Percentiles rank a stretch among this genome's conserved stretches.
Evolutionary conservation across 2,113 vertebrate species (phyloP).

Genomic region (Mirounga angustirostris): DNA sequence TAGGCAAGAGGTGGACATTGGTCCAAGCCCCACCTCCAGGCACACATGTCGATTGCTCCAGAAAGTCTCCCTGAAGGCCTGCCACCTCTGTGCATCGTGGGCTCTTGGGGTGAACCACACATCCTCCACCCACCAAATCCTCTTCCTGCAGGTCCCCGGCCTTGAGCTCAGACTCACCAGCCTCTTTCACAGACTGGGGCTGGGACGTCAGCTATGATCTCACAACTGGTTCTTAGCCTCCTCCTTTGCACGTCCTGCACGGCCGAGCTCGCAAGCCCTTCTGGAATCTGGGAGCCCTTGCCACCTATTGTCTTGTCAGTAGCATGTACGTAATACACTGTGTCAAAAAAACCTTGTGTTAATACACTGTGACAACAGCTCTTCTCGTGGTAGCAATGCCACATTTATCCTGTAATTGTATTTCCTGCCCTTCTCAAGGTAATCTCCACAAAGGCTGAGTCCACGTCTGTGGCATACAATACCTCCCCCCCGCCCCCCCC

Average conservation of each 20-base stretch:
- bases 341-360: neutral
- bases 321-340: neutral
- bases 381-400: neutral
- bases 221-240: neutral
- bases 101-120: neutral
- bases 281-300: neutral
- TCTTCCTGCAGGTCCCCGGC: neutral
- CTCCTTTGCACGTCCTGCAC: neutral
- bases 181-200: neutral
- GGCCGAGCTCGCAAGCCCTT: neutral
- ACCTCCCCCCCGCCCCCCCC: no score
- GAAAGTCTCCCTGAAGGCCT: neutral
- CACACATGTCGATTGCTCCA: neutral
- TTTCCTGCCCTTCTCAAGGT: neutral
- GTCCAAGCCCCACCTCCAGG: neutral
- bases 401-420: neutral
- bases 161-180: neutral
- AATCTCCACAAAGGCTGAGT: neutral
- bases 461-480: neutral
- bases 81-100: neutral
- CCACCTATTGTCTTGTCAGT: neutral
- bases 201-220: neutral
- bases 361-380: neutral
- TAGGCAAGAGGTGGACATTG: neutral
- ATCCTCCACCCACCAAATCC: no score